A percentile compares a stretch with the other conserved stretches of the same genome.
Evolutionary conservation across 2,888 invertebrate genomes (phyloP).

Genomic region (Mesopsocus fuscifrons): DNA sequence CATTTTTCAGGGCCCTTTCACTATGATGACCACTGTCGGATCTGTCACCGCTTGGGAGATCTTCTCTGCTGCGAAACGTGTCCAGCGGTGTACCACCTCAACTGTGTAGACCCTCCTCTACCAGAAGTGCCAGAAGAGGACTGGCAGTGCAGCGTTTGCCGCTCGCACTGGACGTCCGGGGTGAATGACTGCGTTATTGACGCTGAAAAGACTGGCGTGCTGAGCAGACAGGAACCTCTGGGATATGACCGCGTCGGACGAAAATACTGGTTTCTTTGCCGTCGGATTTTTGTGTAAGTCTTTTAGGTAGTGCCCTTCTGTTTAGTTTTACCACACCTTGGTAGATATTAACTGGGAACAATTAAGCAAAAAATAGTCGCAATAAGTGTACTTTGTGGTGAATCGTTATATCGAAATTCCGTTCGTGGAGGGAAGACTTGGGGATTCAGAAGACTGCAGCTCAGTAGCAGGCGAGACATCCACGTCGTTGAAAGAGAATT

Average conservation of each 20-base stretch:
- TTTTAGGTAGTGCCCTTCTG: not conserved
- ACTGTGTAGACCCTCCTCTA: slow-evolving; percentile 89
- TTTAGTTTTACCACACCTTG: not conserved
- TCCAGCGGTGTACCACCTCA: slow-evolving; percentile 92
- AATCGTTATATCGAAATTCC: no score
- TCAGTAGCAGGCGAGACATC: no score
- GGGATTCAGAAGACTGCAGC: no score
- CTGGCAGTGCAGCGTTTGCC: slow-evolving; percentile 92
- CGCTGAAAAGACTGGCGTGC: slow-evolving; percentile 75
- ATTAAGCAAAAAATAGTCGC: no score
- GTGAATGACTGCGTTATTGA: slow-evolving; percentile 86
- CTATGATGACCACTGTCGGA: slow-evolving; percentile 83
- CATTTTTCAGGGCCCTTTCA: slow-evolving; percentile 63
- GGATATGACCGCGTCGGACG: slow-evolving; percentile 92
- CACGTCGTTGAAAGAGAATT: no score
- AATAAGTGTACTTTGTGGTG: no score
- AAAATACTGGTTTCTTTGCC: slow-evolving; percentile 91
- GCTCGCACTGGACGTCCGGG: slow-evolving; percentile 72
- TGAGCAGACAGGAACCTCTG: slow-evolving; percentile 82
- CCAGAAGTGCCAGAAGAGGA: slow-evolving; percentile 90
- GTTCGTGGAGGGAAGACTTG: no score
- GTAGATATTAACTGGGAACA: no score
- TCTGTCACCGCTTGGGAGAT: slow-evolving; percentile 84
- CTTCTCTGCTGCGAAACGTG: slow-evolving; percentile 95
- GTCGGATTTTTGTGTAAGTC: slow-evolving; percentile 84